Base-by-base conservation (phyloP, 2,797 vertebrate genomes). In the Poecilia velifera region DNA sequence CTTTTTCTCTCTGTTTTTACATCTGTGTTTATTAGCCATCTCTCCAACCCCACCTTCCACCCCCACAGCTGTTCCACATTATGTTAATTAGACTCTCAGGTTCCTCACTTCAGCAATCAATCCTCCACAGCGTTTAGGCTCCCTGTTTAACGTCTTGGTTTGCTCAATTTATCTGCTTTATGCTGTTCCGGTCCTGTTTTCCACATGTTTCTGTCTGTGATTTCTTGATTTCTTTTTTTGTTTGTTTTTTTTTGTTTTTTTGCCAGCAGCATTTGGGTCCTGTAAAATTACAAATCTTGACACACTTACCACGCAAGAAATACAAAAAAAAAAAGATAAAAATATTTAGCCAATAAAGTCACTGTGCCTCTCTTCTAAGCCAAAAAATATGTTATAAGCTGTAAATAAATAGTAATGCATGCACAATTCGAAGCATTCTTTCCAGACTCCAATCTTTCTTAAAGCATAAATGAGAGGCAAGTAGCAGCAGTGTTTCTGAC, bases 381-480 rank as follows among this genome's bases (percentile, higher is more conserved):
- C 34, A 25, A 3, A 41, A 22, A 41, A 66, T 66, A 20, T 20
- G 8, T 41, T 41, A 66, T 66, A 6, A 20, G 7, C 18, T 66
- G 62, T 66, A 66, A 66, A 62, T 34, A 41, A 66, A 39, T 31
- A 31, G 31, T 89, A 87, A 59, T 51, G 72, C 51, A 72, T 84
- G 79, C 81, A 82, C 89, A 91, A 92, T 92, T 82, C 81, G 73
- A 87, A 0, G 72, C 73, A 75, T 83, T 86, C 59, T 81, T 81
- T 90, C 31, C 76, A 74, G 73, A 78, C 13, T 31, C 16, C 74
- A 86, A 84, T 92, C 88, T 31, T 83, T 72, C 90, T 91, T 87
- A 90, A 82, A 87, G 84, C 31, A 20, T 84, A 86, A 88, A 89
- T 83, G 83, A 84, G 84, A 90, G 76, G 68, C 82, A 43, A 82